Base-by-base conservation (phyloP, 2,797 vertebrate genomes). In the Sternotherus odoratus region DNA sequence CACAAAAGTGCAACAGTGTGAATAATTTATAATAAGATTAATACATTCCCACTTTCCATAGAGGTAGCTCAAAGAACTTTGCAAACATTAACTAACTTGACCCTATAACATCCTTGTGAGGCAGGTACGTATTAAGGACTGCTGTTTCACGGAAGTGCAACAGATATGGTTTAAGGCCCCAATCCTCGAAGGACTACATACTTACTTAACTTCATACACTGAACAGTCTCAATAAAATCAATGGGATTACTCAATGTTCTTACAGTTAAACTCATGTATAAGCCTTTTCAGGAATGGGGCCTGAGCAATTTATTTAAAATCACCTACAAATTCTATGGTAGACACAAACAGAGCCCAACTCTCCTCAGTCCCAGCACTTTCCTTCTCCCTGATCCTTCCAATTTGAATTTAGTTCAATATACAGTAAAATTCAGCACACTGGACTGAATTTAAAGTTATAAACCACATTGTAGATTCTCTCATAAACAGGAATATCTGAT, bases 61-160 rank as follows among this genome's bases (percentile, higher is more conserved):
- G 88, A 92, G 87, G 21, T 36, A 72, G 24, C 39, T 84, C 57
- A 51, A 79, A 92, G 15, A 5, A 84, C 23, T 95, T 95, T 2
- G 8, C 19, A 51, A 77, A n/a, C 0, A 0, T 30, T 28, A 28
- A 15, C 78, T 79, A 23, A 51, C 80, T 56, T 5, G 82, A 53
- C 17, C 56, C 86, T 17, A 1, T 48, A 30, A 24, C 4, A 84
- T 66, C 6, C 2, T 43, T 83, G 39, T 16, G 69, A 30, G 0
- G 2, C 60, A 63, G 54, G 2, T 69, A 16, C 9, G 74, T 85
- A 50, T 49, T 53, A 79, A 24, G 6, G 13, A 7, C 43, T 60
- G 4, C 1, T 21, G 49, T 46, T 26, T 13, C 19, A 17, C 0
- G 66, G n/a, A 24, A 50, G 16, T 19, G 78, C 28, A 84, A 83